Evolutionary conservation across 1,140 invertebrate genomes (phyloP), one percentile per base, ranked within the genome.

Genomic region (Drosophila pectinifera): DNA sequence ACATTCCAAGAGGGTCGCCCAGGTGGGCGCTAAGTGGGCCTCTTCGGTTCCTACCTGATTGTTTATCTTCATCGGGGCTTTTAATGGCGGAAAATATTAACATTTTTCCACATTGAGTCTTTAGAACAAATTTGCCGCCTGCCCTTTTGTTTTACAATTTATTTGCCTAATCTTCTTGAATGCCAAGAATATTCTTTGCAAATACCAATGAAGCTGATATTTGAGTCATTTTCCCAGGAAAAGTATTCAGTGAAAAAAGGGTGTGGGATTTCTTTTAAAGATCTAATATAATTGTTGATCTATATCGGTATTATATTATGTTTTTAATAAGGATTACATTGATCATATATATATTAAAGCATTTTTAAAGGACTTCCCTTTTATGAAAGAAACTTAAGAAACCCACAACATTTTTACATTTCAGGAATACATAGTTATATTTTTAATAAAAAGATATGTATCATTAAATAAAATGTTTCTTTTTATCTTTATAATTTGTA

Each of bases 1-100:
- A 88, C 82, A 77, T 67, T 77, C 58, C 48, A 45, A 39, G 28
- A 22, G 16, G 39, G 11, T 22, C 2, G 67, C 24, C 67, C 67
- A 70, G 64, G 34, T 57, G 49, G 24, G 28, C 28, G 28, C 24
- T 18, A 69, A 38, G 49, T 56, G 64, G 63, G 64, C 41, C 49
- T 48, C 24, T 45, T 46, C 16, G 34, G 39, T 36, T 16, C 10
- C 43, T 3, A 38, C 63, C 49, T 31, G 34, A 55, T 55, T 70
- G 16, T 46, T 36, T 55, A 24, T 39, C 31, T 55, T 56, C 34
- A 70, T 41, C 7, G 41, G n/a, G 1, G 28, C 64, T 16, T 41
- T 51, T 51, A 14, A 31, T 41, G 24, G 57, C 14, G 56, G 43
- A 62, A 56, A 55, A 63, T 67, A 34, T 56, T 31, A 34, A 28